Base-by-base conservation (phyloP, 2,113 vertebrate genomes). In the Callaeas wilsoni region DNA sequence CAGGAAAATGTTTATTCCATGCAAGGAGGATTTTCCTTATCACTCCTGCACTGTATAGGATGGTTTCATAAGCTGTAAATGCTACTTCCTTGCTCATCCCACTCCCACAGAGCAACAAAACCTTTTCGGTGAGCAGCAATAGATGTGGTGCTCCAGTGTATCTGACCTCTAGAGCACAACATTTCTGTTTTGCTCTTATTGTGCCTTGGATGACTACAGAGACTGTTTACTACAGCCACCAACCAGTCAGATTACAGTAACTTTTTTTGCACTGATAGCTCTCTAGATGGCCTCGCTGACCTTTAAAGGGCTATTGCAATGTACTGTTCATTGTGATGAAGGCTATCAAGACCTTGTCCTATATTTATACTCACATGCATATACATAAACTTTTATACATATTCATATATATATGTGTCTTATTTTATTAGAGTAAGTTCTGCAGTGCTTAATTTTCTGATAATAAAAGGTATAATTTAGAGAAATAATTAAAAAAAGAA, bases 341-440 rank as follows among this genome's bases (percentile, higher is more conserved):
- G n/a, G 4, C 15, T 57, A 44, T 12, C 7, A 57, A 83, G 22
- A 32, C 37, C 12, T 79, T n/a, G 3, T 50, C 12, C 6, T 41
- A 5, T 35, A 10, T 64, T 32, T 75, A 8, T 13, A 25, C 3
- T 39, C 3, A 42, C 5, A n/a, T 1, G 37, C 6, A 23, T 1
- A 41, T 1, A 35, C 1, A 2, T 6, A 13, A 18, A 26, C 9
- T 12, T 57, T 16, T 33, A 27, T 13, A 33, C 20, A 22, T 32
- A 27, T 2, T 10, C 15, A 57, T 23, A 41, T 10, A 3, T 37
- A 29, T 49, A n/a, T 25, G 44, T 44, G 15, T 4, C 3, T 68
- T 46, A 8, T 16, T 2, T 62, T 80, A 41, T 46, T n/a, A 74
- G 8, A 18, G 49, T 57, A 21, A 75, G 15, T 26, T 74, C 29